Evolutionary conservation across 2,113 vertebrate species (phyloP).

Genomic region (Halcyon malimbica): DNA sequence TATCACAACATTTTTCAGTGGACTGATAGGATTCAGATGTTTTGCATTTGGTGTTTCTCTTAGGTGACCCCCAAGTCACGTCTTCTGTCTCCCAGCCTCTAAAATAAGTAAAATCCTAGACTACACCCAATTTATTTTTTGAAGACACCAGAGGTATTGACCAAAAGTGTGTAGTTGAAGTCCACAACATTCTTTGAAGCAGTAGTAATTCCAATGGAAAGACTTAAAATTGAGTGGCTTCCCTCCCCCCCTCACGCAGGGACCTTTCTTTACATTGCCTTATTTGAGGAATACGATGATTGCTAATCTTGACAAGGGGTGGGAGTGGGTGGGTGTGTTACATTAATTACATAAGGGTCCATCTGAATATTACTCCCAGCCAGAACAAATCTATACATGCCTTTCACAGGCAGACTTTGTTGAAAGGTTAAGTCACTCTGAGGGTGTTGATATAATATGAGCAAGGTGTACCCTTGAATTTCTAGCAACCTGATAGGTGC

Average conservation of each 20-base stretch:
- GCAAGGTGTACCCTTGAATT: neutral
- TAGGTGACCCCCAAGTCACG: neutral
- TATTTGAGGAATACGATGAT: neutral
- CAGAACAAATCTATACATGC: neutral
- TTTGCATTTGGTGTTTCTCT: neutral
- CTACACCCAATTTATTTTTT: neutral
- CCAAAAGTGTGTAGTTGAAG: neutral
- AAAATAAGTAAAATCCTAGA: neutral
- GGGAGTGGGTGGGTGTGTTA: neutral
- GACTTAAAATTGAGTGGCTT: neutral
- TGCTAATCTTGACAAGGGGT: neutral
- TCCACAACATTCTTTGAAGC: neutral
- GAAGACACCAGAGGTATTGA: neutral
- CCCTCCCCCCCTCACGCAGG: no score
- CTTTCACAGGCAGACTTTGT: neutral
- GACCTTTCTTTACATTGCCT: neutral
- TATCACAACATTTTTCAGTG: neutral
- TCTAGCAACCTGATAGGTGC: neutral
- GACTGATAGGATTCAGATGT: neutral
- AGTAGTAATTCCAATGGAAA: neutral
- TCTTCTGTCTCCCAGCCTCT: neutral
- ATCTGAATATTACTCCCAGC: neutral
- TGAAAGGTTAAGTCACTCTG: neutral
- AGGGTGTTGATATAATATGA: neutral
- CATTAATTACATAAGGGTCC: accelerated